Percentiles rank a stretch among this genome's conserved stretches.
These are phyloP conservation scores for Antheraea pernyi DNA, from an alignment of 1,140 invertebrate species.

Conservation along the genomic window DNA sequence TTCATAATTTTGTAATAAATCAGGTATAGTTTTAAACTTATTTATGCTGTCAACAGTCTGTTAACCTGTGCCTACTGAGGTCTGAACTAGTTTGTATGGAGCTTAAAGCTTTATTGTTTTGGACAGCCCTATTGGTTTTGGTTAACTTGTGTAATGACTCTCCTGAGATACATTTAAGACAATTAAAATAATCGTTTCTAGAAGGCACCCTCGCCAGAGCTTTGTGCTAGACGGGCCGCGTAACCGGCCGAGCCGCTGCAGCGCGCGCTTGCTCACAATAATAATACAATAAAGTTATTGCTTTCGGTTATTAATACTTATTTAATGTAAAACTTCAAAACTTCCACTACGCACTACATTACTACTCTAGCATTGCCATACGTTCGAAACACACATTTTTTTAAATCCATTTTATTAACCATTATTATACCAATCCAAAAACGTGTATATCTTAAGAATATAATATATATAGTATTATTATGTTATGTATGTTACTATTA, in stretches of 20 bases:
- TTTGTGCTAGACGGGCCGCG: neutral
- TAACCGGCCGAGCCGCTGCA: slow-evolving; percentile 30
- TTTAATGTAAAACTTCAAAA: slow-evolving; percentile 77
- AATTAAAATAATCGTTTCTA: no score
- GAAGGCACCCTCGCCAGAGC: neutral
- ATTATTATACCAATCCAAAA: slow-evolving; percentile 72
- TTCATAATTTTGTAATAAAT: no score
- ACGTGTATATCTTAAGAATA: slow-evolving; percentile 60
- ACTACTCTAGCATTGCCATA: slow-evolving; percentile 74
- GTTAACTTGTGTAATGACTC: no score
- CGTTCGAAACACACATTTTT: slow-evolving; percentile 72
- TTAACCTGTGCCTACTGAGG: no score
- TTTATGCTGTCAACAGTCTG: no score
- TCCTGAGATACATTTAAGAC: no score
- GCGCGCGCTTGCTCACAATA: slow-evolving; percentile 62
- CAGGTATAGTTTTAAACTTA: no score
- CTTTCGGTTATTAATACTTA: slow-evolving; percentile 75
- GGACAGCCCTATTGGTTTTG: no score
- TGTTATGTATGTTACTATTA: neutral
- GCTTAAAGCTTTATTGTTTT: no score
- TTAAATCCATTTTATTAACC: slow-evolving; percentile 40
- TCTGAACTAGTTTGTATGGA: no score
- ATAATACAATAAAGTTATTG: slow-evolving; percentile 65
- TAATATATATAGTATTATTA: neutral
- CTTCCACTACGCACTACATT: slow-evolving; percentile 63